Evolutionary conservation across 2,113 vertebrate genomes (phyloP).

Genomic region (Sander lucioperca): DNA sequence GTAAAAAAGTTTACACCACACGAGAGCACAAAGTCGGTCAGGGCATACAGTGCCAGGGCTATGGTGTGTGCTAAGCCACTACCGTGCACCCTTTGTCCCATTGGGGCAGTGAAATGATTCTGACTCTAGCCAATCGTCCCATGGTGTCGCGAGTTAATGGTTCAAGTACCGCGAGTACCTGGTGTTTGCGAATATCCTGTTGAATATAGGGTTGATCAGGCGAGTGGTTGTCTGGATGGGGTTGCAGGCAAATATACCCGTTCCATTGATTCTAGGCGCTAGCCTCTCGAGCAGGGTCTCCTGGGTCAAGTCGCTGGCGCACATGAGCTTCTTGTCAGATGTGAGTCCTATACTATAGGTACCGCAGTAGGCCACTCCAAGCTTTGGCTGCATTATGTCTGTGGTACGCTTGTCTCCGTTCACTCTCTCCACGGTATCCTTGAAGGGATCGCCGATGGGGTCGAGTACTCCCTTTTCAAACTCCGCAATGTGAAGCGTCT

Average conservation of each 20-base stretch:
- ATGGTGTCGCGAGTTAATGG: not conserved
- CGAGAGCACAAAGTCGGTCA: not conserved
- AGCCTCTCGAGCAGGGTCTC: not conserved
- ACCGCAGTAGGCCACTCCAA: not conserved
- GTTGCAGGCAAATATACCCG: not conserved
- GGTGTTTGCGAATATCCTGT: not conserved
- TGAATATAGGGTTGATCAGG: not conserved
- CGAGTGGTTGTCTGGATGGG: not conserved
- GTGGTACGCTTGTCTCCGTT: not conserved
- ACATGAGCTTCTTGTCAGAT: not conserved
- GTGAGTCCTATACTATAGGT: conserved; percentile 4
- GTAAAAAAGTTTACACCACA: not conserved
- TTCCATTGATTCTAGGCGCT: not conserved
- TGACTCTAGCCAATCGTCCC: not conserved
- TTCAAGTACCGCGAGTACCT: not conserved
- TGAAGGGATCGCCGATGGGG: not conserved
- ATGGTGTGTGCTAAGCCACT: not conserved
- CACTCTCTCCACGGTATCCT: not conserved
- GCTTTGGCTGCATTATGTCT: not conserved
- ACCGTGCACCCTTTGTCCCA: not conserved
- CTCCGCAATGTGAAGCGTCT: not conserved
- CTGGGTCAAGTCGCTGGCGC: not conserved
- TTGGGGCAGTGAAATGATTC: too few relatives aligned
- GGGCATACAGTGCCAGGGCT: not conserved
- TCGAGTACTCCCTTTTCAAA: not conserved